These are phyloP conservation scores for Aquatica leii DNA, from an alignment of 2,888 invertebrate species.

Conservation along the genomic window DNA sequence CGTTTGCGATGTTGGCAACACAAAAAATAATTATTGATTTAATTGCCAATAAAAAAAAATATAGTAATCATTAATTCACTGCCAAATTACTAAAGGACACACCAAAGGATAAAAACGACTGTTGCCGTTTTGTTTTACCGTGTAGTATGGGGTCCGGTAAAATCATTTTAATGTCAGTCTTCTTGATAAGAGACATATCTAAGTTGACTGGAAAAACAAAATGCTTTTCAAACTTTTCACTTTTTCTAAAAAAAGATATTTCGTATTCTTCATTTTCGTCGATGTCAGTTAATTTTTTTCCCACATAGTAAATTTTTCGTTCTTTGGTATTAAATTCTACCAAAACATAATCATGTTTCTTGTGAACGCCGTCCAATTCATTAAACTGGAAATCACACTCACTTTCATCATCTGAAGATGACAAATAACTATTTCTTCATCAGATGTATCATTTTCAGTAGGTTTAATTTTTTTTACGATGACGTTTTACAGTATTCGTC, in stretches of 20 bases:
- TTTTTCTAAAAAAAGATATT: slow-evolving; percentile 6
- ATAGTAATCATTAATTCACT: neutral
- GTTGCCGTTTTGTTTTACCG: slow-evolving; percentile 4
- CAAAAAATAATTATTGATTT: neutral
- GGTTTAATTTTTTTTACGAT: neutral
- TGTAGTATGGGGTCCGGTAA: no score
- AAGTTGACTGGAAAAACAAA: neutral
- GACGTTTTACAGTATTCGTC: neutral
- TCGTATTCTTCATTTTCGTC: neutral
- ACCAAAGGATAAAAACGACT: slow-evolving; percentile 4
- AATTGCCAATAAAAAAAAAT: neutral
- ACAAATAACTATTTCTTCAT: slow-evolving; percentile 6
- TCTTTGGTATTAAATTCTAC: slow-evolving; percentile 8
- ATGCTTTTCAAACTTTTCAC: neutral
- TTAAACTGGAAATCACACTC: slow-evolving; percentile 1
- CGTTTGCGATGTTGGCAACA: no score
- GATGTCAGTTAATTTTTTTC: no score
- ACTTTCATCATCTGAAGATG: slow-evolving; percentile 2
- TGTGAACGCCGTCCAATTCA: no score
- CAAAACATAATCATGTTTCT: slow-evolving; percentile 10
- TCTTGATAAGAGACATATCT: no score
- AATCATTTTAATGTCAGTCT: no score
- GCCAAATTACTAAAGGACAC: neutral
- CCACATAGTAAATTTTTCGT: no score
- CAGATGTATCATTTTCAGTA: neutral